Percentiles rank a stretch among this genome's conserved stretches.
These are phyloP conservation scores for Drosophila arawakana DNA, from an alignment of 1,140 invertebrate species.

Conservation along the genomic window DNA sequence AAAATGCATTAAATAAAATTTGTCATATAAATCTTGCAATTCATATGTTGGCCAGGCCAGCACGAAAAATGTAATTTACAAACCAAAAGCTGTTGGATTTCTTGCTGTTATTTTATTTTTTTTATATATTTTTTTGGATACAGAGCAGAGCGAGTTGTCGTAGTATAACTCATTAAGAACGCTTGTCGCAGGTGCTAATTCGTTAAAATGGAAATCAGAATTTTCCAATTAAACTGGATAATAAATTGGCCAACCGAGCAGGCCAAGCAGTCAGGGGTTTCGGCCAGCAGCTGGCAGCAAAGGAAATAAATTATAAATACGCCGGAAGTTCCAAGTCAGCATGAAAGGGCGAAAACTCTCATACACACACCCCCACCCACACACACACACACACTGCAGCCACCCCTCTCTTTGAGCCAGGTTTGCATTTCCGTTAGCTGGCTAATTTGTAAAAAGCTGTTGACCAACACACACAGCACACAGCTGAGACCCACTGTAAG, in stretches of 20 bases:
- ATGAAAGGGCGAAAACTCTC: slow-evolving; percentile 71
- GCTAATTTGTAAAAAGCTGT: slow-evolving; percentile 83
- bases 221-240: slow-evolving; percentile 83
- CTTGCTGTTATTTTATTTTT: slow-evolving; percentile 10
- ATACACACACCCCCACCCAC: slow-evolving; percentile 20
- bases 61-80: slow-evolving; percentile 79
- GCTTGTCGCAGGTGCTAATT: slow-evolving; percentile 82
- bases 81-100: slow-evolving; percentile 61
- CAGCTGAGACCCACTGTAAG: slow-evolving; percentile 70
- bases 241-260: slow-evolving; percentile 71
- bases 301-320: slow-evolving; percentile 83
- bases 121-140: slow-evolving; percentile 19
- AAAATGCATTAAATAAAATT: slow-evolving; percentile 83
- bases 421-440: slow-evolving; percentile 79
- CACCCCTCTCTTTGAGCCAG: slow-evolving; percentile 44
- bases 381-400: background rate
- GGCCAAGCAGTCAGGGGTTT: slow-evolving; percentile 31
- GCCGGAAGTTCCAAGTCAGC: slow-evolving; percentile 81
- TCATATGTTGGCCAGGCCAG: slow-evolving; percentile 66
- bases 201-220: slow-evolving; percentile 83
- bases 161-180: slow-evolving; percentile 80
- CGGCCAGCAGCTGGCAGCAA: slow-evolving; percentile 66
- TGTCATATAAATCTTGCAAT: slow-evolving; percentile 83
- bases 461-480: slow-evolving; percentile 60
- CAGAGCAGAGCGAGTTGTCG: slow-evolving; percentile 54